Evolutionary conservation across 2,888 invertebrate species (phyloP).

Genomic region (Hirtodrosophila cameraria): DNA sequence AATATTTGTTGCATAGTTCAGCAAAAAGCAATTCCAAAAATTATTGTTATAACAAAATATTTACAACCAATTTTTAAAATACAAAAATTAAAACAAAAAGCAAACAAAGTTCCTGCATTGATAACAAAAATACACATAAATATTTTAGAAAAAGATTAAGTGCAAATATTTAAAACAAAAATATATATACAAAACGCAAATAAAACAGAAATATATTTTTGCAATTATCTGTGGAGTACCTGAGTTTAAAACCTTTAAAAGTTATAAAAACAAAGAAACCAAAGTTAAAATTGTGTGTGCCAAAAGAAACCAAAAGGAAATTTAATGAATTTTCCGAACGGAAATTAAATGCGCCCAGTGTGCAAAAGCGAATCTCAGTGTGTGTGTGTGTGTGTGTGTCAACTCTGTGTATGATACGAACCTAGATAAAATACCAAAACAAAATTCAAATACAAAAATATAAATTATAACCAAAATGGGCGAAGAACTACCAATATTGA

Average conservation of each 20-base stretch:
- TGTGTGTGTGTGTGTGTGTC: constrained; percentile 18
- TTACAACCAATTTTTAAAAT: constrained; percentile 19
- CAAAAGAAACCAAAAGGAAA: constrained; percentile 60
- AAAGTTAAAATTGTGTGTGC: constrained; percentile 63
- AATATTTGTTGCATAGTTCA: constrained; percentile 9
- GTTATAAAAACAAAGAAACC: constrained; percentile 33
- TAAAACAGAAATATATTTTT: constrained; percentile 14
- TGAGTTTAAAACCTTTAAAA: constrained; percentile 22
- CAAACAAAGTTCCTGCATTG: constrained; percentile 77
- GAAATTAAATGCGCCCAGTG: constrained; percentile 45
- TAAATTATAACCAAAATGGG: constrained; percentile 87
- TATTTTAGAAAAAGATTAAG: too few species aligned
- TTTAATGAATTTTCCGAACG: constrained; percentile 54
- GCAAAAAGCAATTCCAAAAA: constrained; percentile 54
- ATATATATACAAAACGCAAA: constrained; percentile 23
- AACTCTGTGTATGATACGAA: constrained; percentile 16
- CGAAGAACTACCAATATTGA: constrained; percentile 95
- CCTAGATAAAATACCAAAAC: constrained; percentile 10
- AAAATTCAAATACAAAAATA: constrained; percentile 14
- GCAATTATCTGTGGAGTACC: constrained; percentile 44
- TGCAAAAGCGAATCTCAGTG: constrained; percentile 42
- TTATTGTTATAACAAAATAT: constrained; percentile 49
- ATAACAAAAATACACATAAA: constrained; percentile 37
- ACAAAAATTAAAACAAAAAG: constrained; percentile 46
- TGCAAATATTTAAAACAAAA: constrained; percentile 43